These are phyloP conservation scores for Onychomys arenicola DNA, from an alignment of 2,797 vertebrate genomes.

Conservation along the genomic window DNA sequence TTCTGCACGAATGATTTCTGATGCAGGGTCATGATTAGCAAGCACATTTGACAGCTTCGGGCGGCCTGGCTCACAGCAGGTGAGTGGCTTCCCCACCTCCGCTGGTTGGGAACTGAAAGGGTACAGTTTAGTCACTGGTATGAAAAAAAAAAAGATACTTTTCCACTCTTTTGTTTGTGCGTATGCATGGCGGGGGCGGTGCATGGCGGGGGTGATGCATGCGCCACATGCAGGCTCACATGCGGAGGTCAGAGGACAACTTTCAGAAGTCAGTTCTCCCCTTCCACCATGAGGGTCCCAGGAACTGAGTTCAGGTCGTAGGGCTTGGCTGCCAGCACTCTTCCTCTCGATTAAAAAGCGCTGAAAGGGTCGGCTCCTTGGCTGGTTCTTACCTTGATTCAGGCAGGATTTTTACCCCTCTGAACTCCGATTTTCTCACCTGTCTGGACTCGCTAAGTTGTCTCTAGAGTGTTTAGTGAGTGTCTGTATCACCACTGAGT, in stretches of 20 bases:
- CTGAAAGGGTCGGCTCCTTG: neutral
- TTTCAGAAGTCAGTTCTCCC: neutral
- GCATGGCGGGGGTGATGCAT: neutral
- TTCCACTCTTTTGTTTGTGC: neutral
- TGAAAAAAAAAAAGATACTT: neutral
- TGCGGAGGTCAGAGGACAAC: neutral
- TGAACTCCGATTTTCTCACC: neutral
- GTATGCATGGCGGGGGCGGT: neutral
- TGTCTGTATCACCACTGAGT: neutral
- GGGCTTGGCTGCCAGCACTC: neutral
- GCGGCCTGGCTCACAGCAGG: neutral
- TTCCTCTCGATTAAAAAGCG: neutral
- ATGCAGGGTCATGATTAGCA: neutral
- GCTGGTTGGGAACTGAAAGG: neutral
- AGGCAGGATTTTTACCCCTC: neutral
- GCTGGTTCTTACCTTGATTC: neutral
- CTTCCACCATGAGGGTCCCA: neutral
- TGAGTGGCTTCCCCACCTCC: slow-evolving; percentile 2
- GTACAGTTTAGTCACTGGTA: neutral
- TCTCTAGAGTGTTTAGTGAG: neutral
- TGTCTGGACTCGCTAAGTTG: neutral
- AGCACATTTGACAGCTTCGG: neutral
- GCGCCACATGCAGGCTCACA: neutral
- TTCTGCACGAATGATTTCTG: neutral
- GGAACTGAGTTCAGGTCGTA: neutral